phyloP scores from a whole-genome alignment of 1,140 invertebrate species.

The Elysia chlorotica region DNA sequence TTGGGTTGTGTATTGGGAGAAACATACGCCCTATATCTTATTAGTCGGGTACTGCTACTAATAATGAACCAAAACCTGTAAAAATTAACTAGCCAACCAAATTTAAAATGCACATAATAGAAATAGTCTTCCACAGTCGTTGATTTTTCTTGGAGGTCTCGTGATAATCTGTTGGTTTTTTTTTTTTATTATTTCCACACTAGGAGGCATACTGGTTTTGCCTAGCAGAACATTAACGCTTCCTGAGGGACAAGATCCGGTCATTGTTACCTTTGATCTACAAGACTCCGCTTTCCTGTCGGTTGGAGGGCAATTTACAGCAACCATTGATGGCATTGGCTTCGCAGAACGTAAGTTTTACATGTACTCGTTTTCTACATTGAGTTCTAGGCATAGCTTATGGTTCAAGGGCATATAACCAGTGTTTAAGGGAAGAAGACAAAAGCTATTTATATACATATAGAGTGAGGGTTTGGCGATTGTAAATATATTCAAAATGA shows the following conservation, averaged over 20 bases:
- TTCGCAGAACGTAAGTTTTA: conserved; percentile 30
- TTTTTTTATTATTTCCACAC: not conserved
- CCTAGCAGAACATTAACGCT: conserved; percentile 26
- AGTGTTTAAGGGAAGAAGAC: not conserved
- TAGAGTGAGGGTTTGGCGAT: no score
- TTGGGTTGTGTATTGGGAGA: no score
- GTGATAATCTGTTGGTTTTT: not conserved
- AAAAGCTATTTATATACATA: no score
- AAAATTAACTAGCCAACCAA: no score
- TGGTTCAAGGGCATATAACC: not conserved
- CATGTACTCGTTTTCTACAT: not conserved
- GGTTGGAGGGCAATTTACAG: conserved; percentile 42
- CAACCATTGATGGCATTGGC: conserved; percentile 27
- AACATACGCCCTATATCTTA: no score
- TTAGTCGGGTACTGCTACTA: no score
- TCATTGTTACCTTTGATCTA: conserved; percentile 32
- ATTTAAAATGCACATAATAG: no score
- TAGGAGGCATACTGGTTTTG: conserved; percentile 38
- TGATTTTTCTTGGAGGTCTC: no score
- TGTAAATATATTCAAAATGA: not conserved
- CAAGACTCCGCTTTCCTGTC: conserved; percentile 40
- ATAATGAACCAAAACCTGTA: no score
- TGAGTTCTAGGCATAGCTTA: not conserved
- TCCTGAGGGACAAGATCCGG: conserved; percentile 28
- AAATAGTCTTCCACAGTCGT: no score